These are phyloP conservation scores for Notodonta dromedarius DNA, from an alignment of 2,888 invertebrate species.

Conservation along the genomic window DNA sequence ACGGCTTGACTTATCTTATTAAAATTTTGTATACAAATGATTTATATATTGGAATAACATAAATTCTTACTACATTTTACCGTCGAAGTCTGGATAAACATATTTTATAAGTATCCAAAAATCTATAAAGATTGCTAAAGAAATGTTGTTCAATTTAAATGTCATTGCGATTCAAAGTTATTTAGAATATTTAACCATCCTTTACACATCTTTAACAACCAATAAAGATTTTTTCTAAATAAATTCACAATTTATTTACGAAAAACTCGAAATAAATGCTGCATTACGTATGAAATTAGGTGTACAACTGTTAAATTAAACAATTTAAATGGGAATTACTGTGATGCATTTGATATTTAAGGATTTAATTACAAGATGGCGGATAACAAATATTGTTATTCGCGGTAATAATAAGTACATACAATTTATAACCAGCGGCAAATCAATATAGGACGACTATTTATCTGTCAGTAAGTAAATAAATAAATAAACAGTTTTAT, in stretches of 20 bases:
- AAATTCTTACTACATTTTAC: too few relatives aligned
- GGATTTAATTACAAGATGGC: slow-evolving; percentile 29
- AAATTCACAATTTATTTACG: not conserved
- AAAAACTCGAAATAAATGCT: not conserved
- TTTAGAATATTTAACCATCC: not conserved
- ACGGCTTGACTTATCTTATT: too few relatives aligned
- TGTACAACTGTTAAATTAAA: not conserved
- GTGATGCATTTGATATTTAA: not conserved
- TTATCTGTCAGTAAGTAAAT: too few relatives aligned
- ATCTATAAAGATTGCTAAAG: not conserved
- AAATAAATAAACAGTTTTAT: too few relatives aligned
- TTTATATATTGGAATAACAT: too few relatives aligned
- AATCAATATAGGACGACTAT: not conserved
- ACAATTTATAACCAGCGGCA: not conserved
- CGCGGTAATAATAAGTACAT: slow-evolving; percentile 37
- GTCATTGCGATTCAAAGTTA: too few relatives aligned
- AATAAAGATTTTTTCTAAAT: not conserved
- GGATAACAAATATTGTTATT: slow-evolving; percentile 35
- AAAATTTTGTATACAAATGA: too few relatives aligned
- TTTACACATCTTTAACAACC: not conserved
- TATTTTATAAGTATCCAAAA: not conserved
- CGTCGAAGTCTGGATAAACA: too few relatives aligned
- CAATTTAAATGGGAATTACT: not conserved
- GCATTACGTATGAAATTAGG: not conserved
- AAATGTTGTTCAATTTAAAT: not conserved